phyloP scores from a whole-genome alignment of 92 coral and sea anemone species.

The Siderastrea siderea region DNA sequence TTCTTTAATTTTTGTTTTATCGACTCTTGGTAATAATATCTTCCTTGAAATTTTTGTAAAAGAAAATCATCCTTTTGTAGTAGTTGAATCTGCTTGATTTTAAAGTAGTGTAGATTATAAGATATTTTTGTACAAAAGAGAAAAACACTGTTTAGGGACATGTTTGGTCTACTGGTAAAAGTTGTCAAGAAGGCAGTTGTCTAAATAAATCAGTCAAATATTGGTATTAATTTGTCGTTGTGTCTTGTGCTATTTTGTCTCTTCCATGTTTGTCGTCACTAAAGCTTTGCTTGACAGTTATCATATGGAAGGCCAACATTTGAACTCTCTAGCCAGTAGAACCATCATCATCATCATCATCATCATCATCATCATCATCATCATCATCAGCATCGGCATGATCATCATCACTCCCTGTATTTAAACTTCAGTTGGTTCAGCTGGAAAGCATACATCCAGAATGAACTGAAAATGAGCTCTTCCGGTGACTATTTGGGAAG shows the following conservation, averaged over 20 bases:
- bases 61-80: neutral
- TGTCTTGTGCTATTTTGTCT: no score
- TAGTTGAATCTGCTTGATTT: neutral
- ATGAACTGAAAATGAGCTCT: no score
- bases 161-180: neutral
- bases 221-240: neutral
- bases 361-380: no score
- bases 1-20: no score
- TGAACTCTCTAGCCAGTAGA: no score
- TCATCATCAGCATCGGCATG: no score
- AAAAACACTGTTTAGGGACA: neutral
- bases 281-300: neutral
- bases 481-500: no score
- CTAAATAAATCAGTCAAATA: constrained; percentile 13
- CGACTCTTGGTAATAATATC: neutral
- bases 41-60: neutral
- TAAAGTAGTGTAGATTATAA: neutral
- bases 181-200: neutral
- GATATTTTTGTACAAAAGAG: constrained; percentile 25
- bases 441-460: no score
- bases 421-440: no score
- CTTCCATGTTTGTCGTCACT: neutral
- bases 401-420: no score
- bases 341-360: no score
- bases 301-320: neutral